Conservation (phyloP, 2,888 invertebrate genomes). For the Eilema sororculum region DNA sequence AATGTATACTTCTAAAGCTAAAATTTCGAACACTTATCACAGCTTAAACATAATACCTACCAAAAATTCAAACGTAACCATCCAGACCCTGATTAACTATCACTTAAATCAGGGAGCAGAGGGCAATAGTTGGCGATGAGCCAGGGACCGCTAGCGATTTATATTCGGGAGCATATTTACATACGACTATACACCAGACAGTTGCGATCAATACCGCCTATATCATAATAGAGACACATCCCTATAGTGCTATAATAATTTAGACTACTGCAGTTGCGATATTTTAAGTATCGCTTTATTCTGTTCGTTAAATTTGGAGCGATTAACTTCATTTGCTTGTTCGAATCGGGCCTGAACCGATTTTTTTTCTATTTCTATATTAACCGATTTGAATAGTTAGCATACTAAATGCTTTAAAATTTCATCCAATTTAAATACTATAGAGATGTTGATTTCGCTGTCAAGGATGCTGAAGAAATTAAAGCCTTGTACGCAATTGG, state of each 20-base stretch:
- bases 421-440: too few relatives aligned
- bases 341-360: too few relatives aligned
- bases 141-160: constrained; percentile 75
- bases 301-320: neutral
- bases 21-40: neutral
- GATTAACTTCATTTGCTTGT: too few relatives aligned
- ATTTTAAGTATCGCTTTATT: constrained; percentile 5
- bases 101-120: constrained; percentile 61
- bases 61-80: constrained; percentile 41
- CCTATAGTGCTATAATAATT: constrained; percentile 14
- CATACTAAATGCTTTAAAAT: too few relatives aligned
- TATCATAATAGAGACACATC: constrained; percentile 37
- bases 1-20: neutral
- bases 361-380: too few relatives aligned
- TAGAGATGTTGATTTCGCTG: too few relatives aligned
- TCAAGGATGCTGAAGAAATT: too few relatives aligned
- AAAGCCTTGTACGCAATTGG: too few relatives aligned
- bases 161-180: constrained; percentile 66
- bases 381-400: too few relatives aligned
- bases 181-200: constrained; percentile 51
- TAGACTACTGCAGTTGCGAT: constrained; percentile 10
- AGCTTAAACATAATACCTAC: constrained; percentile 22
- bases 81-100: constrained; percentile 58
- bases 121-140: constrained; percentile 61
- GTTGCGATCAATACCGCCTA: constrained; percentile 48